phyloP scores from a whole-genome alignment of 1,140 invertebrate genomes.

The Diorhabda sublineata region DNA sequence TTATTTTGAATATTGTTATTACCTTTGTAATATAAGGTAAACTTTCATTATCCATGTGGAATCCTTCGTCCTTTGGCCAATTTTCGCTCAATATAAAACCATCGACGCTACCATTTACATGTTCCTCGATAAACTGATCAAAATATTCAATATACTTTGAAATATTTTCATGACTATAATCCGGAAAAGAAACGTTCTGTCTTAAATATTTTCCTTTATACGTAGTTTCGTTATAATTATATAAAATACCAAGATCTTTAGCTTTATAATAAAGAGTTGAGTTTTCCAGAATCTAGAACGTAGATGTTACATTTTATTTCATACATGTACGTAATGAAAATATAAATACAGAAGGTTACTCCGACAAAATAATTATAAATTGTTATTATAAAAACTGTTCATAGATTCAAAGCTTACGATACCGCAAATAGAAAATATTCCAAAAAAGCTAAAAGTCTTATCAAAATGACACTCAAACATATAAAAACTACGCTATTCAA shows the following conservation, averaged over 20 bases:
- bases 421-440: too few relatives aligned
- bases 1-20: constrained; percentile 12
- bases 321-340: background rate
- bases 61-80: constrained; percentile 41
- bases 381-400: background rate
- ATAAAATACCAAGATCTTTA: constrained; percentile 20
- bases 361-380: background rate
- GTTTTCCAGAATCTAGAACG: background rate
- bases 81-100: constrained; percentile 42
- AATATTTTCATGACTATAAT: constrained; percentile 32
- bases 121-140: constrained; percentile 24
- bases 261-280: constrained; percentile 16
- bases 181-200: constrained; percentile 37
- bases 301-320: background rate
- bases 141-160: constrained; percentile 25
- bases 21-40: constrained; percentile 40
- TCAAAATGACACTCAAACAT: too few relatives aligned
- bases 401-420: too few relatives aligned
- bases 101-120: constrained; percentile 19
- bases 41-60: constrained; percentile 24
- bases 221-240: constrained; percentile 18
- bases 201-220: constrained; percentile 32
- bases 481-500: too few relatives aligned
- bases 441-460: too few relatives aligned
- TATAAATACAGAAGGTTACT: background rate